phyloP scores from a whole-genome alignment of 2,888 invertebrate species.

The Toxonevra muliebris region DNA sequence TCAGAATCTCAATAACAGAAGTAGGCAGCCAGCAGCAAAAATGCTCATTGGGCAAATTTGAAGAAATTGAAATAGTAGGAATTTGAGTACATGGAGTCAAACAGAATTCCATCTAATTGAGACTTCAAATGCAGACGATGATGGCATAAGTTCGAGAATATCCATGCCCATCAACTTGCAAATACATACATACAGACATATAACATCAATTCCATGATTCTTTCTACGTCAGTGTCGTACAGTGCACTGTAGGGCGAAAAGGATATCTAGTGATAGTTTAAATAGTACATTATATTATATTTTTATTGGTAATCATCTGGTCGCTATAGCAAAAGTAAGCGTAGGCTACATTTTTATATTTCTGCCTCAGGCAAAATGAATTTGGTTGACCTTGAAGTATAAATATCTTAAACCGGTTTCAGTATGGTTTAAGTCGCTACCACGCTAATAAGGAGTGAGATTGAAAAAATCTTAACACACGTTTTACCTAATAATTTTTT shows the following conservation, averaged over 20 bases:
- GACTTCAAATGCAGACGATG: conserved; percentile 34
- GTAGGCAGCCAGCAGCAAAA: conserved; percentile 17
- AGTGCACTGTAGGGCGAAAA: background rate
- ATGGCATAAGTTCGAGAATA: conserved; percentile 25
- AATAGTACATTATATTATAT: too few relatives aligned
- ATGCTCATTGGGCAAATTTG: conserved; percentile 41
- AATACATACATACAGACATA: background rate
- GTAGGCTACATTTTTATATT: too few relatives aligned
- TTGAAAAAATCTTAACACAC: too few relatives aligned
- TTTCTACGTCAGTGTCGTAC: conserved; percentile 16
- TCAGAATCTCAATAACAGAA: conserved; percentile 16
- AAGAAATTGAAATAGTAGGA: conserved; percentile 42
- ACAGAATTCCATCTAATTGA: conserved; percentile 39
- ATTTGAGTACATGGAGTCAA: conserved; percentile 35
- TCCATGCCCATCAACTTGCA: background rate
- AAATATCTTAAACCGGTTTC: too few relatives aligned
- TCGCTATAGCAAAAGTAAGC: too few relatives aligned
- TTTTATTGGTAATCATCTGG: too few relatives aligned
- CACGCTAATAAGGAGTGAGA: too few relatives aligned
- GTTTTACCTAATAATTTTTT: too few relatives aligned
- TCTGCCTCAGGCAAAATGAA: too few relatives aligned
- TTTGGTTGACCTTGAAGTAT: too few relatives aligned
- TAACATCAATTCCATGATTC: background rate
- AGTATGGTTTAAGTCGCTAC: too few relatives aligned
- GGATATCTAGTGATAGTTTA: too few relatives aligned